Evolutionary conservation across 2,888 invertebrate genomes (phyloP).

Genomic region (Helicoverpa assulta): DNA sequence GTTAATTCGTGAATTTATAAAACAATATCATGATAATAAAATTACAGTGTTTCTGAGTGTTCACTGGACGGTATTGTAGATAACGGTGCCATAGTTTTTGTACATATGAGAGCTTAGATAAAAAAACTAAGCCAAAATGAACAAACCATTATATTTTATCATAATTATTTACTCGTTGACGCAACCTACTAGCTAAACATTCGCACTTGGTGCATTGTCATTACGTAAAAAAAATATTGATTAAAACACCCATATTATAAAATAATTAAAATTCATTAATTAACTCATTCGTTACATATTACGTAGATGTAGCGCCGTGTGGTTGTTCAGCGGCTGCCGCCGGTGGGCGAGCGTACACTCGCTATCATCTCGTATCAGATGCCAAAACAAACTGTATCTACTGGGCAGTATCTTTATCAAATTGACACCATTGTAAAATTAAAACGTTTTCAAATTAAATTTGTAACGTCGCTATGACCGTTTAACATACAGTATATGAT

Average conservation of each 20-base stretch:
- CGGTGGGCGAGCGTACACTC: constrained; percentile 19
- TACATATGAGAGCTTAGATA: constrained; percentile 73
- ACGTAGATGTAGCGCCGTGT: constrained; percentile 44
- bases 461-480: constrained; percentile 77
- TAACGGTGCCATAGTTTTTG: constrained; percentile 78
- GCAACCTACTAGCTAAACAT: constrained; percentile 78
- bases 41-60: constrained; percentile 68
- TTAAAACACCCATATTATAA: constrained; percentile 78
- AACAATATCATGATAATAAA: constrained; percentile 70
- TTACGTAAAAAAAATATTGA: constrained; percentile 72
- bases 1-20: constrained; percentile 55
- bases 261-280: constrained; percentile 78
- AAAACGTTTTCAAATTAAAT: constrained; percentile 84
- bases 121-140: constrained; percentile 71
- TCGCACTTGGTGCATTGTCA: constrained; percentile 87
- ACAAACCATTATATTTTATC: constrained; percentile 72
- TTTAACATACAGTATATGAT: constrained; percentile 73
- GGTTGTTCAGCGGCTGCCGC: constrained; percentile 50
- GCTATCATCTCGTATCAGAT: constrained; percentile 30
- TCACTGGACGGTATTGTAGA: constrained; percentile 88
- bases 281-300: constrained; percentile 63
- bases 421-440: constrained; percentile 69
- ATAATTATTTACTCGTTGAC: constrained; percentile 79
- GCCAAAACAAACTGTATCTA: constrained; percentile 43
- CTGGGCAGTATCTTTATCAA: constrained; percentile 59